Percentiles rank a stretch among this genome's conserved stretches.
These are phyloP conservation scores for Tenodera sinensis DNA, from an alignment of 2,888 invertebrate species.

Conservation along the genomic window DNA sequence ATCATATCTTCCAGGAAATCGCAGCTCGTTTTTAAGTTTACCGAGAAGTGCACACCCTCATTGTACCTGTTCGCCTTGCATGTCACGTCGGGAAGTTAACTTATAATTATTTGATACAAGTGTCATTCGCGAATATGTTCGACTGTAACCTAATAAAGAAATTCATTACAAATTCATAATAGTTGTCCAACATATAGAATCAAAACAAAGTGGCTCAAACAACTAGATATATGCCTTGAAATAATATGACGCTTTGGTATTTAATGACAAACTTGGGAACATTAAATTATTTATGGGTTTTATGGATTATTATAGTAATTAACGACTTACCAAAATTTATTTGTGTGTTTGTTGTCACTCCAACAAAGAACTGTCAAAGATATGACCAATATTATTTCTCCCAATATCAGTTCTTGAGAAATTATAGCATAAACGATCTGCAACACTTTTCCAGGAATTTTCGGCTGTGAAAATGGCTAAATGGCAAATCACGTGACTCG, in stretches of 20 bases:
- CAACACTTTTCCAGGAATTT: conserved; percentile 30
- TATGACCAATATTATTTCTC: conserved; percentile 30
- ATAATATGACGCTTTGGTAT: not conserved
- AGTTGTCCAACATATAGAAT: not conserved
- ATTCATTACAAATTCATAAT: not conserved
- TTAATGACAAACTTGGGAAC: not conserved
- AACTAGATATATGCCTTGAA: not conserved
- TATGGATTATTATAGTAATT: not conserved
- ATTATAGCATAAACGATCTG: conserved; percentile 31
- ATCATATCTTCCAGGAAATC: not conserved
- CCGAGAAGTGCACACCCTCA: conserved; percentile 2
- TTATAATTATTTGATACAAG: not conserved
- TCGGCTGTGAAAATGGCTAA: conserved; percentile 26
- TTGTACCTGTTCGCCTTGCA: not conserved
- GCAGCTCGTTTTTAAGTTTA: not conserved
- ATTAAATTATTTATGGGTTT: not conserved
- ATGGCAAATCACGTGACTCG: conserved; percentile 29
- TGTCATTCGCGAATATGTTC: not conserved
- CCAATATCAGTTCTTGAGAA: conserved; percentile 28
- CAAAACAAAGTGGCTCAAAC: not conserved
- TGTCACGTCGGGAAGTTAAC: not conserved
- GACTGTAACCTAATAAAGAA: not conserved
- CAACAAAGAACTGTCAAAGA: conserved; percentile 24
- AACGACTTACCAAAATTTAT: conserved; percentile 30
- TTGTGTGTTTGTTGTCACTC: conserved; percentile 25